Evolutionary conservation across 2,888 invertebrate species (phyloP).

Genomic region (Macaria notata): DNA sequence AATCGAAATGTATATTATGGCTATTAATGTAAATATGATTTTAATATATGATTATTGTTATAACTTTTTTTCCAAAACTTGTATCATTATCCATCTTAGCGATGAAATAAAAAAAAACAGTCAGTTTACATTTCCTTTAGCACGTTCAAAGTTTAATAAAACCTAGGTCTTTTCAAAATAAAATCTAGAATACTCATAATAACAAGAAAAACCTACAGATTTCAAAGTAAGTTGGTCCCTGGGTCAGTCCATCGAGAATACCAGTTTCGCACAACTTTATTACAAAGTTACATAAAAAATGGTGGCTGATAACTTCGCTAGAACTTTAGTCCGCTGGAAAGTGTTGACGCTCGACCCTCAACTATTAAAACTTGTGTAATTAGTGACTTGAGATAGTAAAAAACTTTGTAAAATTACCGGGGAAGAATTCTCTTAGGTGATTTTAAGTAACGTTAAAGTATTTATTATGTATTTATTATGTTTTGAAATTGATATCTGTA

Average conservation of each 20-base stretch:
- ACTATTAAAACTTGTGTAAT: slow-evolving; percentile 7
- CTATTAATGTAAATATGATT: no score
- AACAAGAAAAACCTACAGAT: slow-evolving; percentile 1
- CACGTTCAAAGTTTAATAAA: neutral
- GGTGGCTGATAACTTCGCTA: slow-evolving; percentile 6
- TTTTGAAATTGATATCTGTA: no score
- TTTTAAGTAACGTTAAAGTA: no score
- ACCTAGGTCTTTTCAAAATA: no score
- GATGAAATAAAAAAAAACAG: no score
- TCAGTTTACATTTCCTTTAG: no score
- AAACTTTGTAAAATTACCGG: neutral
- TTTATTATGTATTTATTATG: no score
- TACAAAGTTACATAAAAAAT: slow-evolving; percentile 14
- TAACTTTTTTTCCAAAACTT: no score
- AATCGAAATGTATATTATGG: no score
- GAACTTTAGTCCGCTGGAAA: slow-evolving; percentile 5
- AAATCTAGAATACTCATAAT: neutral
- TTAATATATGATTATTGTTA: no score
- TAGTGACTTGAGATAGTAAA: slow-evolving; percentile 1
- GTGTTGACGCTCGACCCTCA: slow-evolving; percentile 4
- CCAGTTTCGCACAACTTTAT: slow-evolving; percentile 9
- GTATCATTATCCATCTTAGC: no score
- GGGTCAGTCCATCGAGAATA: slow-evolving; percentile 12
- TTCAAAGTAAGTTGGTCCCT: slow-evolving; percentile 1
- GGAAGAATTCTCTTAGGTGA: no score